A percentile compares a stretch with the other conserved stretches of the same genome.
phyloP scores from a whole-genome alignment of 2,888 invertebrate species.

The Pachydiplax longipennis region DNA sequence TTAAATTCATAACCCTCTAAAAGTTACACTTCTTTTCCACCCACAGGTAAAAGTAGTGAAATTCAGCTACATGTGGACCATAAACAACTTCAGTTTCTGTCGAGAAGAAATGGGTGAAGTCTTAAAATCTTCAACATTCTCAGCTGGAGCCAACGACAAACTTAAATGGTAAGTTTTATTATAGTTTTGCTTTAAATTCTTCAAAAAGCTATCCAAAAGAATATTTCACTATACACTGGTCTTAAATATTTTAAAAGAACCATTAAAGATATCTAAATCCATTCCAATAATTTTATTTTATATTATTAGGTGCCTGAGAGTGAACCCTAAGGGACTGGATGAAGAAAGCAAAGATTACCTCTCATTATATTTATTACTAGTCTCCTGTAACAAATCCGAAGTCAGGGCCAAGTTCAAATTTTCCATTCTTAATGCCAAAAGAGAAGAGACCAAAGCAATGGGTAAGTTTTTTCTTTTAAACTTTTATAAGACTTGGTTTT shows the following conservation, averaged over 20 bases:
- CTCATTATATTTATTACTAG: slow-evolving; percentile 97
- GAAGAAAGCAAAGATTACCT: slow-evolving; percentile 99
- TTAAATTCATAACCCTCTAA: too few species aligned
- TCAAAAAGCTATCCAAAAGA: too few species aligned
- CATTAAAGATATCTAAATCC: too few species aligned
- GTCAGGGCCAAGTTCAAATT: slow-evolving; percentile 99
- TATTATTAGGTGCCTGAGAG: slow-evolving; percentile 89
- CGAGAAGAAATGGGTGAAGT: slow-evolving; percentile 99
- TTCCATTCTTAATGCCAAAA: slow-evolving; percentile 99
- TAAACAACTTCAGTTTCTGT: slow-evolving; percentile 99
- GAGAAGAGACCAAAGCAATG: slow-evolving; percentile 99
- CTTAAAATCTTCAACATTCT: slow-evolving; percentile 99
- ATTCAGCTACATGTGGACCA: slow-evolving; percentile 99
- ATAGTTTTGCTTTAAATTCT: too few species aligned
- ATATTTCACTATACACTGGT: too few species aligned
- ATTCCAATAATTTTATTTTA: background rate
- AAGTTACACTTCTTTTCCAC: slow-evolving; percentile 34
- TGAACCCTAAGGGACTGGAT: slow-evolving; percentile 99
- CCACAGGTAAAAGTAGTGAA: slow-evolving; percentile 98
- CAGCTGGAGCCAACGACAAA: slow-evolving; percentile 99
- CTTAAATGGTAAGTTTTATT: slow-evolving; percentile 84
- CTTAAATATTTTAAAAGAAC: too few species aligned
- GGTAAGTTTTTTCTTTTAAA: slow-evolving; percentile 66
- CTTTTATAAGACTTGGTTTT: too few species aligned
- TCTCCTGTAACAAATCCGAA: slow-evolving; percentile 99